Conservation (phyloP, 2,113 vertebrate genomes). For the Oreotrochilus melanogaster region DNA sequence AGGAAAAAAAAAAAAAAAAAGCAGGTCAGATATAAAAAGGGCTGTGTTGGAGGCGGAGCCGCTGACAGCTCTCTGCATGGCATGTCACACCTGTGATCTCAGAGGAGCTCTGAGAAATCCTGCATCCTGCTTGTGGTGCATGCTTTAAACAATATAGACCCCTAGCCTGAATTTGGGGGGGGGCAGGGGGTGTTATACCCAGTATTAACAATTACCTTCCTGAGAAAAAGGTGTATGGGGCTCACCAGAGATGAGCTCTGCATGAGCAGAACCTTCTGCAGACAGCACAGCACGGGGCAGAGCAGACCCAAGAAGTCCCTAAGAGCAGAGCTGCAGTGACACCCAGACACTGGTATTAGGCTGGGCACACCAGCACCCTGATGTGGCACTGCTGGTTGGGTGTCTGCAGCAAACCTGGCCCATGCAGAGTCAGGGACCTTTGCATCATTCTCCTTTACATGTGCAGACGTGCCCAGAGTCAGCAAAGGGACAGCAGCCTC, state of each 20-base stretch:
- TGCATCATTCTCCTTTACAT: neutral
- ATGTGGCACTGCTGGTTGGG: fast-evolving
- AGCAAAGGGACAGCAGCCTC: neutral
- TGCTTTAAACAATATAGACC: neutral
- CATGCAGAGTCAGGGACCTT: neutral
- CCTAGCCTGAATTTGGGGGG: no score
- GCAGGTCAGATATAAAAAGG: neutral
- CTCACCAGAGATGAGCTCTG: neutral
- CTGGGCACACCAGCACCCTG: neutral
- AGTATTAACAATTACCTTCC: neutral
- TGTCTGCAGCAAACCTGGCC: neutral
- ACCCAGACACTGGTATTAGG: neutral
- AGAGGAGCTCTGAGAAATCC: neutral
- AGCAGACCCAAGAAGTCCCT: neutral
- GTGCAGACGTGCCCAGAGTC: neutral
- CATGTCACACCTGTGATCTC: neutral
- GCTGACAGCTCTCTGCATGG: neutral
- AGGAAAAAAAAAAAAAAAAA: neutral
- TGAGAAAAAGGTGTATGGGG: neutral
- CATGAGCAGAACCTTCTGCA: neutral
- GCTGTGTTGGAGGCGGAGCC: neutral
- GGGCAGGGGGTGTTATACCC: neutral
- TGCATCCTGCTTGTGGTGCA: neutral
- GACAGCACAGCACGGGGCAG: fast-evolving
- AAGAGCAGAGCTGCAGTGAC: neutral